Evolutionary conservation across 2,888 invertebrate species (phyloP).

Genomic region (Volucella bombylans): DNA sequence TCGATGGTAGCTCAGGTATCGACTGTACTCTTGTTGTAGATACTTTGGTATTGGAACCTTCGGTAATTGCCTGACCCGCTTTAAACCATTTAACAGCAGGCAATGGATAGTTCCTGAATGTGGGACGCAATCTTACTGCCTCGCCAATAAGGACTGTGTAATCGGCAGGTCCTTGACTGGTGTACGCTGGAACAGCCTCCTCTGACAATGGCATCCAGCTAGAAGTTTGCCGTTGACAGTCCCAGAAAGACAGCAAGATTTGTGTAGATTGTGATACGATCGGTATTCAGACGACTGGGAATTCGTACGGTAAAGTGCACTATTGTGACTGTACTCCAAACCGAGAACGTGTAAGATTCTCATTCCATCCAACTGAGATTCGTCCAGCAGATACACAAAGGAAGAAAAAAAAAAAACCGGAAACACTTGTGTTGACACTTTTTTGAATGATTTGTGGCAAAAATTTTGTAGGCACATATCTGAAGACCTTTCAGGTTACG

Average conservation of each 20-base stretch:
- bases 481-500: constrained; percentile 25
- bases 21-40: constrained; percentile 85
- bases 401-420: too few species aligned
- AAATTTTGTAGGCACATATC: not conserved
- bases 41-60: constrained; percentile 80
- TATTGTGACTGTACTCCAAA: constrained; percentile 83
- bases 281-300: constrained; percentile 75
- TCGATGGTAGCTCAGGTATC: constrained; percentile 86
- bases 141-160: constrained; percentile 86
- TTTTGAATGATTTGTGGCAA: constrained; percentile 13
- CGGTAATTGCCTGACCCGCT: constrained; percentile 83
- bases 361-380: constrained; percentile 82
- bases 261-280: constrained; percentile 78
- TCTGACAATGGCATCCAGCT: constrained; percentile 50
- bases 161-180: constrained; percentile 83
- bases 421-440: constrained; percentile 69
- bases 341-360: constrained; percentile 85
- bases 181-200: constrained; percentile 81
- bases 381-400: constrained; percentile 79
- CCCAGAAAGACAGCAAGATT: constrained; percentile 80
- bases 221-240: constrained; percentile 55
- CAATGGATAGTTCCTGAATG: constrained; percentile 86
- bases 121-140: constrained; percentile 85
- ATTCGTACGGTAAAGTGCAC: constrained; percentile 81
- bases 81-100: constrained; percentile 87